Conservation (phyloP, 1,140 invertebrate species). For the Atopsyche davidsoni region DNA sequence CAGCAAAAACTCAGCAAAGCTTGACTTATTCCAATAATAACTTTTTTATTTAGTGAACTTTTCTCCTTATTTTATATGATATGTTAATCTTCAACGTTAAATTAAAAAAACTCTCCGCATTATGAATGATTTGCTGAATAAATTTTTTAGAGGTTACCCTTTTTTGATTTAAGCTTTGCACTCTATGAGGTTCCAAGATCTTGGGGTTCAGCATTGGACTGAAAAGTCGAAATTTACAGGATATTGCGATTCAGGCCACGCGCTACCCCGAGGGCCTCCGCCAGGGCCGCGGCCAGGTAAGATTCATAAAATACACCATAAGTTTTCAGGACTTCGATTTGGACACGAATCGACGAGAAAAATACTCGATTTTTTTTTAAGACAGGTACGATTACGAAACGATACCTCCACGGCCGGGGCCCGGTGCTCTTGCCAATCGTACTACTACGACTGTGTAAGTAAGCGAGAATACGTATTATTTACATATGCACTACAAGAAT, state of each 20-base stretch:
- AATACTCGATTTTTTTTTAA: background rate
- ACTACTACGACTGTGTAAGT: too few species aligned
- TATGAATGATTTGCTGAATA: background rate
- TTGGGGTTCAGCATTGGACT: background rate
- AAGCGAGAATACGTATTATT: too few species aligned
- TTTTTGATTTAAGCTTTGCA: background rate
- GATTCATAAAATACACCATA: background rate
- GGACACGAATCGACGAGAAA: background rate
- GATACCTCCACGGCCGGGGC: too few species aligned
- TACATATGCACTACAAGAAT: too few species aligned
- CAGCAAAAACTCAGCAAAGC: too few species aligned
- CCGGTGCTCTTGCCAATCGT: too few species aligned
- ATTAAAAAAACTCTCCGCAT: background rate
- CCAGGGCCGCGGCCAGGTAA: slow-evolving; percentile 12
- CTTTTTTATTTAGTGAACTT: too few species aligned
- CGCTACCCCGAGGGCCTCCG: slow-evolving; percentile 17
- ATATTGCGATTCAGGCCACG: slow-evolving; percentile 25
- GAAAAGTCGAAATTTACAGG: background rate
- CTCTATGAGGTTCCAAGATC: background rate
- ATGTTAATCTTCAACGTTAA: background rate
- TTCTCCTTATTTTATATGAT: too few species aligned
- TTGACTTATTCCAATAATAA: too few species aligned
- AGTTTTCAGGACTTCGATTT: background rate
- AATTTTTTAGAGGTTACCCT: background rate
- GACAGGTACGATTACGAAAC: background rate